Percentiles rank a stretch among this genome's conserved stretches.
phyloP scores from a whole-genome alignment of 2,888 invertebrate species.

The Tachina fera region DNA sequence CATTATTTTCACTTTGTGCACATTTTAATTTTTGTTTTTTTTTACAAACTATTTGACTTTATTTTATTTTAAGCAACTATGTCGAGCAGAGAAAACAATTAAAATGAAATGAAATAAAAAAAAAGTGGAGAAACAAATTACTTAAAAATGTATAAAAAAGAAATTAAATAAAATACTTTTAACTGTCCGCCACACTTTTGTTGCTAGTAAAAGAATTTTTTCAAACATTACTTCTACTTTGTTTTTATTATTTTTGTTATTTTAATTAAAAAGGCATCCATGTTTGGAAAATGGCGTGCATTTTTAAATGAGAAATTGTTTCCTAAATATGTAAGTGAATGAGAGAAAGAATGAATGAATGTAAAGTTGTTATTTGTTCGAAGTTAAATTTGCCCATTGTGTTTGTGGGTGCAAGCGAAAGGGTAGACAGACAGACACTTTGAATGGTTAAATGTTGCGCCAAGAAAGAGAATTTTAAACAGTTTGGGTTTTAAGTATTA shows the following conservation, averaged over 20 bases:
- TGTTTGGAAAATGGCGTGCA: background rate
- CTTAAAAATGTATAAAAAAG: conserved; percentile 4
- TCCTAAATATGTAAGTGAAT: background rate
- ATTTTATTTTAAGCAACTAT: conserved; percentile 40
- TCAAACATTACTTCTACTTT: background rate
- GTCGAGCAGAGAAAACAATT: background rate
- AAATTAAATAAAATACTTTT: conserved; percentile 44
- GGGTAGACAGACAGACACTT: background rate
- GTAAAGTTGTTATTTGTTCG: background rate
- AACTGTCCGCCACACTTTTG: conserved; percentile 4
- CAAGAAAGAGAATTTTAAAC: too few relatives aligned
- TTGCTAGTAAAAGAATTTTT: too few relatives aligned
- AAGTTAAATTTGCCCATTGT: background rate
- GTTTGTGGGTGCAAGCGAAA: background rate
- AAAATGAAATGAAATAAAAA: background rate
- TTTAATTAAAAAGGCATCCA: conserved; percentile 57
- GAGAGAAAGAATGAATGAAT: background rate
- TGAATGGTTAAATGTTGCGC: background rate
- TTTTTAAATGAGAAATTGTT: background rate
- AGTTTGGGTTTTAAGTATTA: too few relatives aligned
- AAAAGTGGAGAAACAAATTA: conserved; percentile 4
- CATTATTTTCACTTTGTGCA: conserved; percentile 38
- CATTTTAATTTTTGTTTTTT: conserved; percentile 15
- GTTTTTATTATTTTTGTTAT: background rate
- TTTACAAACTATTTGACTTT: conserved; percentile 51